Conservation (phyloP, 2,797 vertebrate genomes). For the Limosa lapponica region DNA sequence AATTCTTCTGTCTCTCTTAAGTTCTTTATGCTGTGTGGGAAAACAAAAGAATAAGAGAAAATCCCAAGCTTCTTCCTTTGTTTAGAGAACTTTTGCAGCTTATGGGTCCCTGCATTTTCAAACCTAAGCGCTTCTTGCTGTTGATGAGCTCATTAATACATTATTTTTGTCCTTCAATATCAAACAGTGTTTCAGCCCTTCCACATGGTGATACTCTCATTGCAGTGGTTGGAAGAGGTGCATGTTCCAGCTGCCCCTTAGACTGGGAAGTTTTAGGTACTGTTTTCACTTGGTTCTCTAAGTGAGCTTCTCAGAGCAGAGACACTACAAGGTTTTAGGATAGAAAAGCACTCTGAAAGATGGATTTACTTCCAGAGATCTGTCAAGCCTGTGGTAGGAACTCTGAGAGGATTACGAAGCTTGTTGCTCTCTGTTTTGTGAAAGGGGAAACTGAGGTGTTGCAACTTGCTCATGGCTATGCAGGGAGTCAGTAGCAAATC, state of each 20-base stretch:
- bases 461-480: background rate
- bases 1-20: background rate
- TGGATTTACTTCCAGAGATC: background rate
- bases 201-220: background rate
- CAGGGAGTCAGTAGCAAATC: background rate
- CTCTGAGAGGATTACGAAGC: background rate
- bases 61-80: background rate
- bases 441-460: background rate
- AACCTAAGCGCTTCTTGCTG: background rate
- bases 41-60: background rate
- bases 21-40: background rate
- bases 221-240: background rate
- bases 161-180: background rate
- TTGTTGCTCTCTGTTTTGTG: background rate
- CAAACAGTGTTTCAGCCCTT: background rate
- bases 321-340: background rate
- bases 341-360: background rate
- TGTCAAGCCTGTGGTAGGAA: background rate
- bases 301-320: background rate
- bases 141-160: background rate
- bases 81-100: background rate
- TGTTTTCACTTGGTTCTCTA: background rate
- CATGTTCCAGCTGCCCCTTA: background rate
- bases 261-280: background rate
- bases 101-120: background rate